Conservation (phyloP, 1,140 invertebrate species). For the Pentalonia nigronervosa region DNA sequence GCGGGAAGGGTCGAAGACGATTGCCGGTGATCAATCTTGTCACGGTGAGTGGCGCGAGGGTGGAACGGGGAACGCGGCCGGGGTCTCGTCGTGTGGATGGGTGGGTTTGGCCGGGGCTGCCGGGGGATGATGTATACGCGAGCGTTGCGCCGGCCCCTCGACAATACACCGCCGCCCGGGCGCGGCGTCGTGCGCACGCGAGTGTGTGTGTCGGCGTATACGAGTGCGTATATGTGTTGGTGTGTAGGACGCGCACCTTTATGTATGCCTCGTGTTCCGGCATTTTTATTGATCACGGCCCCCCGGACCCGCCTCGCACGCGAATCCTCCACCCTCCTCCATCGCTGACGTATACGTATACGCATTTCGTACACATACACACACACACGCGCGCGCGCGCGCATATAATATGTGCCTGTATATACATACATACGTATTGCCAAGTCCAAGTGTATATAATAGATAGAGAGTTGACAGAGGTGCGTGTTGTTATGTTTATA, state of each 20-base stretch:
- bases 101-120: neutral
- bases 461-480: neutral
- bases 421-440: neutral
- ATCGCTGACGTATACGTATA: neutral
- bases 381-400: neutral
- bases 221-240: neutral
- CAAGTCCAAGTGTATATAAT: neutral
- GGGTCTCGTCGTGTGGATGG: neutral
- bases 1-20: slow-evolving; percentile 33
- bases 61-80: neutral
- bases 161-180: slow-evolving; percentile 11
- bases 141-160: slow-evolving; percentile 52
- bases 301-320: slow-evolving; percentile 11
- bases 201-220: slow-evolving; percentile 9
- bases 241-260: slow-evolving; percentile 44
- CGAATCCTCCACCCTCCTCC: neutral
- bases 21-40: slow-evolving; percentile 55
- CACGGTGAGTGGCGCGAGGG: neutral
- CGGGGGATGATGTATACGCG: slow-evolving; percentile 44
- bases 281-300: slow-evolving; percentile 57
- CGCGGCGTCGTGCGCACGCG: neutral
- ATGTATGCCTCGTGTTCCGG: slow-evolving; percentile 55
- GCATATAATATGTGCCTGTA: neutral
- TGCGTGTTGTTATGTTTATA: neutral
- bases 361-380: neutral